Evolutionary conservation across 53 echinoderm and acorn worm species (phyloP).

Genomic region (Antedon mediterranea): DNA sequence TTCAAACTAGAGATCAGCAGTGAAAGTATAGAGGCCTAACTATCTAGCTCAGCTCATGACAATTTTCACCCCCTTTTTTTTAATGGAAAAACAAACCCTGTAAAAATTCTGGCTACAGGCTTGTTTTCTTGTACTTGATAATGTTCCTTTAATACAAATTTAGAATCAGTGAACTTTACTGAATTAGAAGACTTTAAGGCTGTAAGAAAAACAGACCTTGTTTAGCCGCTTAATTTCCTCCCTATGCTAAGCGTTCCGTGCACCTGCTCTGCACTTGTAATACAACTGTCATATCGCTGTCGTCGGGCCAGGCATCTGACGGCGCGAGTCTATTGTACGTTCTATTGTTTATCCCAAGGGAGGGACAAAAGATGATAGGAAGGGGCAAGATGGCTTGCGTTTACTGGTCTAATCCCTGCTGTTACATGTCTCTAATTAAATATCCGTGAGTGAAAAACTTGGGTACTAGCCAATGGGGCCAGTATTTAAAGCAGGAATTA

Average conservation of each 20-base stretch:
- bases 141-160: background rate
- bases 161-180: background rate
- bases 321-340: background rate
- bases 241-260: background rate
- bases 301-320: constrained; percentile 1
- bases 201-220: background rate
- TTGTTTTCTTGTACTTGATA: too few species aligned
- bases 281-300: background rate
- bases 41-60: too few species aligned
- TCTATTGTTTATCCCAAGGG: background rate
- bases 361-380: background rate
- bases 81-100: too few species aligned
- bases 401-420: background rate
- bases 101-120: too few species aligned
- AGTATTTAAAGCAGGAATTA: background rate
- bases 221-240: background rate
- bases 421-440: background rate
- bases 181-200: background rate
- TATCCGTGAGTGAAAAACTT: background rate
- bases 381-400: background rate
- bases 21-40: too few species aligned
- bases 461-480: background rate
- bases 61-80: too few species aligned
- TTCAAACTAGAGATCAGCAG: too few species aligned
- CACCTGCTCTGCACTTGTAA: background rate